These are phyloP conservation scores for Mionectes macconnelli DNA, from an alignment of 2,113 vertebrate genomes.

Conservation along the genomic window DNA sequence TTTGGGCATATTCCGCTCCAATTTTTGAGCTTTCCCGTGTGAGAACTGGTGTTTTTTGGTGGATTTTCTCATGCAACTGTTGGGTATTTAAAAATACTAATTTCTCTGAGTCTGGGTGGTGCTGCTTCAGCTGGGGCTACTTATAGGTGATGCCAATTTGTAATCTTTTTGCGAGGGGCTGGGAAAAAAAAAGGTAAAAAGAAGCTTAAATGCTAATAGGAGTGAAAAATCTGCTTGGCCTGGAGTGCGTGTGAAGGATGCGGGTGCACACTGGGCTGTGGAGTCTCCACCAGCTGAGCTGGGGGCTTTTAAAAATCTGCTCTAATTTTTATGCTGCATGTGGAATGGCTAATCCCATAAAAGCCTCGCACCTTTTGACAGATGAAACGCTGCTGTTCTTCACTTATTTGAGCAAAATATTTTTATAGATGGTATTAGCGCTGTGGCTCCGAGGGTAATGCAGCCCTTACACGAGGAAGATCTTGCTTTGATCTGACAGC, in stretches of 20 bases:
- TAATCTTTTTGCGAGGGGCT: neutral
- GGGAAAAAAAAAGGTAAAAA: neutral
- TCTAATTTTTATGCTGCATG: conserved; percentile 27
- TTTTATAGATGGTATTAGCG: conserved; percentile 49
- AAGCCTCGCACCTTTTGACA: conserved; percentile 50
- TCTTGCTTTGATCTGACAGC: conserved; percentile 64
- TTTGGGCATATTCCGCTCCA: neutral
- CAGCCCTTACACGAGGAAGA: conserved; percentile 1
- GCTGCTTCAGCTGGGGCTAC: neutral
- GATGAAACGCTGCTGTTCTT: conserved; percentile 52
- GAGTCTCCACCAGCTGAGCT: neutral
- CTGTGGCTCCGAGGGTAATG: conserved; percentile 48
- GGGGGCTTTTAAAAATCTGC: conserved; percentile 16
- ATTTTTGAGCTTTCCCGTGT: neutral
- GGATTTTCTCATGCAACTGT: neutral
- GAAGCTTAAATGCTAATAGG: conserved; percentile 19
- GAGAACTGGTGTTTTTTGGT: neutral
- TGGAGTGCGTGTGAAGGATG: neutral
- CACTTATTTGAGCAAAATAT: conserved; percentile 52
- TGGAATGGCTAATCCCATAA: conserved; percentile 50
- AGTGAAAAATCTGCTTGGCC: neutral
- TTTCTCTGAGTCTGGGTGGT: neutral
- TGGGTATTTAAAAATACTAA: neutral
- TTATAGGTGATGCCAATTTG: conserved; percentile 6
- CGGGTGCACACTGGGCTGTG: neutral